Base-by-base conservation (phyloP, 1,140 invertebrate genomes). In the Ceratosolen solmsi region DNA sequence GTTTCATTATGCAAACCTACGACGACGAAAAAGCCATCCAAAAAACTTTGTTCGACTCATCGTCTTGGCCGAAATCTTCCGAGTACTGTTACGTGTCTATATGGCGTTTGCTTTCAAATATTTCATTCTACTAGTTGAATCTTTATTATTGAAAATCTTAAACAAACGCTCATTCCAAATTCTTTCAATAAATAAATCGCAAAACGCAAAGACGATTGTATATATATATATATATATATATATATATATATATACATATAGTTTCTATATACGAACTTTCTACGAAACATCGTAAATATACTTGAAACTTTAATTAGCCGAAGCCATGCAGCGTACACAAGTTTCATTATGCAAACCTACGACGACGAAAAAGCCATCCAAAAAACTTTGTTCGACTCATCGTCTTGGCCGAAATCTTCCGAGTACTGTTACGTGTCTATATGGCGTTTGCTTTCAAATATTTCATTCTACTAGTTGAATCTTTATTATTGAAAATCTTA, bases 221-320 rank as follows among this genome's bases (percentile, higher is more conserved):
- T n/a, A n/a, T n/a, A n/a, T n/a, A n/a, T n/a, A n/a, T n/a, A n/a
- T n/a, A n/a, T n/a, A n/a, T n/a, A n/a, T n/a, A n/a, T n/a, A n/a
- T n/a, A n/a, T n/a, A n/a, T n/a, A n/a, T n/a, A n/a, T n/a, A n/a
- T n/a, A n/a, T n/a, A n/a, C n/a, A n/a, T n/a, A n/a, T n/a, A n/a
- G n/a, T n/a, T n/a, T 63, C 27, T 15, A 36, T 68, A 15, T 17
- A 41, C 38, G 3, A 41, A 41, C 65, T 70, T 70, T 70, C 38
- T 70, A 0, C 25, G 17, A 27, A 41, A 60, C 38, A 49, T 65
- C 58, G 41, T 63, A 46, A 65, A 63, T 46, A 49, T 30, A 33
- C 76, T 68, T 38, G 76, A 68, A 49, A 27, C 46, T 78, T 68
- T 78, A 68, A 78, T 78, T 77, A 76, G 74, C 41, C 3, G n/a